Evolutionary conservation across 2,888 invertebrate genomes (phyloP).

Genomic region (Cylindroiulus punctatus): DNA sequence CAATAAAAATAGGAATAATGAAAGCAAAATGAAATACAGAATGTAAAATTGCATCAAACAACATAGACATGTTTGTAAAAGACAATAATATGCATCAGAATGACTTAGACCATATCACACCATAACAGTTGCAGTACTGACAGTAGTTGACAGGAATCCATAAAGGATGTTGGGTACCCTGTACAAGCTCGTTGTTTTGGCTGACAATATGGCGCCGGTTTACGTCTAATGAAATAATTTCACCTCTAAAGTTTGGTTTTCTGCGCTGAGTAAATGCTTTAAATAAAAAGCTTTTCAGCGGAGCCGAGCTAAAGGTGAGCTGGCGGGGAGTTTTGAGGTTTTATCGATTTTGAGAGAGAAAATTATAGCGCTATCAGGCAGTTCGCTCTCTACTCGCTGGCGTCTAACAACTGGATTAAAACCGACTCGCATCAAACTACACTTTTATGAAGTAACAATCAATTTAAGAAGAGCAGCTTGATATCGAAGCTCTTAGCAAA

Average conservation of each 20-base stretch:
- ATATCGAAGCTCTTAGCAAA: conserved; percentile 17
- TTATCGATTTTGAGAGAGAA: conserved; percentile 35
- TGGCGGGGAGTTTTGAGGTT: conserved; percentile 36
- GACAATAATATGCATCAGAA: too few species aligned
- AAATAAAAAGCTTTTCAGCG: conserved; percentile 19
- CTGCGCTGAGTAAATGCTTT: not conserved
- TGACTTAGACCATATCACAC: too few species aligned
- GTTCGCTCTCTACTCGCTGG: not conserved
- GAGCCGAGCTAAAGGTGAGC: conserved; percentile 8
- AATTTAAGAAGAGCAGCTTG: conserved; percentile 42
- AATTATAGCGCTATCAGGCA: not conserved
- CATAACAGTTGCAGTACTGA: too few species aligned
- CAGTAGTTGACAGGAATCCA: too few species aligned
- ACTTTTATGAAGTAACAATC: conserved; percentile 42
- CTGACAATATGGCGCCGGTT: too few species aligned
- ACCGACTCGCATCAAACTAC: conserved; percentile 22
- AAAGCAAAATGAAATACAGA: too few species aligned
- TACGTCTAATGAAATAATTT: conserved; percentile 14
- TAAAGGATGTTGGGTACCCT: too few species aligned
- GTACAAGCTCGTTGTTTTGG: too few species aligned
- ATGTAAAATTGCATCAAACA: too few species aligned
- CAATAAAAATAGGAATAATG: too few species aligned
- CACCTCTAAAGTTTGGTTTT: conserved; percentile 37
- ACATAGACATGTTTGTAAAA: too few species aligned
- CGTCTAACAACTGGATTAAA: conserved; percentile 26